Percentiles rank a stretch among this genome's conserved stretches.
These are phyloP conservation scores for Thunnus albacares DNA, from an alignment of 2,797 vertebrate genomes.

Conservation along the genomic window DNA sequence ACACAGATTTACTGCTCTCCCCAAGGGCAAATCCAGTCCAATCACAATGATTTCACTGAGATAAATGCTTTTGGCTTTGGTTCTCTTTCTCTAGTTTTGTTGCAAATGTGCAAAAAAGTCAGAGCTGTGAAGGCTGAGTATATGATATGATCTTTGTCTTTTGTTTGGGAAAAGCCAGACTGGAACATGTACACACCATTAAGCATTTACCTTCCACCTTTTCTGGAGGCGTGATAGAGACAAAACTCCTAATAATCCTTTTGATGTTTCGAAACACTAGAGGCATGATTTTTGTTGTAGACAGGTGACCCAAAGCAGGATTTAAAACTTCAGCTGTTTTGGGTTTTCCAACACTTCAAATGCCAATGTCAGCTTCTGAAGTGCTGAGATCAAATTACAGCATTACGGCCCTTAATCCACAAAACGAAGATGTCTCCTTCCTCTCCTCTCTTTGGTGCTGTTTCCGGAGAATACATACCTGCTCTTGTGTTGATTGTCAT, in stretches of 20 bases:
- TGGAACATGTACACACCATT: constrained; percentile 40
- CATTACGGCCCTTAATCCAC: constrained; percentile 38
- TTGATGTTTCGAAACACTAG: constrained; percentile 33
- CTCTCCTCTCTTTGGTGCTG: constrained; percentile 2
- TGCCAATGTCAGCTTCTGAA: constrained; percentile 42
- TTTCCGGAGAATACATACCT: constrained; percentile 44
- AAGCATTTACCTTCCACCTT: constrained; percentile 24
- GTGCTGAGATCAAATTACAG: constrained; percentile 41
- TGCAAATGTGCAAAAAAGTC: not conserved
- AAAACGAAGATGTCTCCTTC: constrained; percentile 10
- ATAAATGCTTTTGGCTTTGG: not conserved
- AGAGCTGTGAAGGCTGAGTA: not conserved
- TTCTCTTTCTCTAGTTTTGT: not conserved
- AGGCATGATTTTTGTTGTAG: constrained; percentile 28
- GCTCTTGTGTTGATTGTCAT: constrained; percentile 39
- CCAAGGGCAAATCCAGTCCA: not conserved
- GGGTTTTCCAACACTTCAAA: constrained; percentile 56
- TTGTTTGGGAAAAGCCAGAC: constrained; percentile 40
- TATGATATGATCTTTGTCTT: constrained; percentile 27
- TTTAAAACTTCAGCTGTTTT: constrained; percentile 51
- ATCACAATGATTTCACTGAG: not conserved
- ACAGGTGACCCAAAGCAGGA: constrained; percentile 22
- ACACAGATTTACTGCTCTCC: not conserved
- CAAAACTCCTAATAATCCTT: constrained; percentile 47
- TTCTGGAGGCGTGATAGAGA: constrained; percentile 23